A percentile compares a stretch with the other conserved stretches of the same genome.
Evolutionary conservation across 2,888 invertebrate genomes (phyloP).

Genomic region (Kuschelorhynchus macadamiae): DNA sequence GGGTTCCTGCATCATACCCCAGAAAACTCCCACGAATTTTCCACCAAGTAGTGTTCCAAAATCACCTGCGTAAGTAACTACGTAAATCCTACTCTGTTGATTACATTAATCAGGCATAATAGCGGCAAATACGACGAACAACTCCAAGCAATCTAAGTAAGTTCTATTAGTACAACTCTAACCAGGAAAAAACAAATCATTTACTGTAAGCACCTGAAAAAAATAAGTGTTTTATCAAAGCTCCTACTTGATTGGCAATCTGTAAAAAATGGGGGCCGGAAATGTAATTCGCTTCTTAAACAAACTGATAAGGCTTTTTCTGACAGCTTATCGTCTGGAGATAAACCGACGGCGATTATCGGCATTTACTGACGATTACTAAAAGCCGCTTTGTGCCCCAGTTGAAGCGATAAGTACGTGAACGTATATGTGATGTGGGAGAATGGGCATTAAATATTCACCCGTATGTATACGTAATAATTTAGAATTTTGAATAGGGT

Average conservation of each 20-base stretch:
- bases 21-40: too few relatives aligned
- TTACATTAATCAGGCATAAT: too few relatives aligned
- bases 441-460: too few relatives aligned
- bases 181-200: conserved; percentile 1
- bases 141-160: neutral
- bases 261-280: conserved; percentile 20
- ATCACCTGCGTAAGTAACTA: too few relatives aligned
- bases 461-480: too few relatives aligned
- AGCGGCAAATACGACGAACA: too few relatives aligned
- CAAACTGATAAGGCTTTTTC: conserved; percentile 26
- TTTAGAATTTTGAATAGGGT: too few relatives aligned
- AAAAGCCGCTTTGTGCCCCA: conserved; percentile 8
- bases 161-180: neutral
- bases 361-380: conserved; percentile 17
- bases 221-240: conserved; percentile 11
- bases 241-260: conserved; percentile 8
- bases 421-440: too few relatives aligned
- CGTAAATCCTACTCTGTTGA: too few relatives aligned
- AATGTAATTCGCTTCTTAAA: conserved; percentile 31
- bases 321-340: conserved; percentile 27
- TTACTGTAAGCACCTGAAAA: conserved; percentile 21
- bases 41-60: too few relatives aligned
- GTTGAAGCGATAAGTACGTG: conserved; percentile 7
- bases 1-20: too few relatives aligned
- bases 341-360: conserved; percentile 18